Evolutionary conservation across 2,888 invertebrate genomes (phyloP).

Genomic region (Apocheima hispidaria): DNA sequence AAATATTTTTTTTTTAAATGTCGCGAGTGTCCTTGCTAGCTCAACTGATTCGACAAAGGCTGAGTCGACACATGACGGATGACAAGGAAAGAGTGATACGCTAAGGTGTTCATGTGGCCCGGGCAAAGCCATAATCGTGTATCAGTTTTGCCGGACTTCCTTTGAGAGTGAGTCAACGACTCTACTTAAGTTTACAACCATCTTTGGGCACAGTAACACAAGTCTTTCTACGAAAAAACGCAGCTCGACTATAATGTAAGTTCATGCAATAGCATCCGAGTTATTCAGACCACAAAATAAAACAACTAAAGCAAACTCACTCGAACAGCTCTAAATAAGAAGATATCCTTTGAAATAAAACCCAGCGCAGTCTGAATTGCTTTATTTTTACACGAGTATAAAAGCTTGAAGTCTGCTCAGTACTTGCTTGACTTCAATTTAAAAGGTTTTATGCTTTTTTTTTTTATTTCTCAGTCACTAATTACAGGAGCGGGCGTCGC

Average conservation of each 20-base stretch:
- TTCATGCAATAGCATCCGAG: not conserved
- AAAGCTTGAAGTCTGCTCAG: constrained; percentile 37
- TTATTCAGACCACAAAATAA: not conserved
- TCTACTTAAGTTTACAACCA: too few species aligned
- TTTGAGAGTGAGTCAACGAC: too few species aligned
- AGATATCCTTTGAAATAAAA: constrained; percentile 36
- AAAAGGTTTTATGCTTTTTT: constrained; percentile 63
- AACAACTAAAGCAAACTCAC: constrained; percentile 14
- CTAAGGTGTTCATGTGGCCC: too few species aligned
- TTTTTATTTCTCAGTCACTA: constrained; percentile 69
- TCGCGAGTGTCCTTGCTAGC: too few species aligned
- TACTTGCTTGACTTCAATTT: constrained; percentile 59
- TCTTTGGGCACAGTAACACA: too few species aligned
- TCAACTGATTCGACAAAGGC: too few species aligned
- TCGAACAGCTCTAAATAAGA: constrained; percentile 23
- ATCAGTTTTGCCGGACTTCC: too few species aligned
- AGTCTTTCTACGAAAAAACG: too few species aligned
- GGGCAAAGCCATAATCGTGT: too few species aligned
- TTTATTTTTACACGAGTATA: constrained; percentile 38
- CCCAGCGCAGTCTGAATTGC: constrained; percentile 37
- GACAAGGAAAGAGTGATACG: too few species aligned
- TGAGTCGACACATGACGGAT: too few species aligned
- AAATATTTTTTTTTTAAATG: too few species aligned
- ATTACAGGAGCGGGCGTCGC: constrained; percentile 78
- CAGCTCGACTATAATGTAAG: not conserved